Evolutionary conservation across 2,888 invertebrate genomes (phyloP).

Genomic region (Acrocera orbiculus): DNA sequence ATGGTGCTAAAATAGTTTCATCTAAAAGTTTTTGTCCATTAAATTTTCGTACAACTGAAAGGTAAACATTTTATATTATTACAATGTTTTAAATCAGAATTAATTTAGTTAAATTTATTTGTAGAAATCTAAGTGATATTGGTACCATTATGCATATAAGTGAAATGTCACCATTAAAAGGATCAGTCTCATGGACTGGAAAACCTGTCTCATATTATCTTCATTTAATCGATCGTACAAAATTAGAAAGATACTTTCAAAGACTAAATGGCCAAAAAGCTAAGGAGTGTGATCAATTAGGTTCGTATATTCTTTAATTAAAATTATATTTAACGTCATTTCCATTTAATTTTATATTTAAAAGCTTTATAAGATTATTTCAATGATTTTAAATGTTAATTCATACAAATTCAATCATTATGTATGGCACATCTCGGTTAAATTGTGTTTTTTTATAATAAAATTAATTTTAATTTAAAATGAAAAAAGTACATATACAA

Average conservation of each 20-base stretch:
- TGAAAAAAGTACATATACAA: no score
- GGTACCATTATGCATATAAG: slow-evolving; percentile 98
- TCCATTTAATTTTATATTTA: no score
- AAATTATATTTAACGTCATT: no score
- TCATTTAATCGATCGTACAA: slow-evolving; percentile 94
- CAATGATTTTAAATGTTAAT: no score
- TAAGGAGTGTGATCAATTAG: no score
- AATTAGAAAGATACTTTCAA: slow-evolving; percentile 91
- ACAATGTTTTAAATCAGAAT: background rate
- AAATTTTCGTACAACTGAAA: slow-evolving; percentile 93
- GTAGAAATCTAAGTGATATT: slow-evolving; percentile 86
- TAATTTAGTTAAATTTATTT: slow-evolving; percentile 1
- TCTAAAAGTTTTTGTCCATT: slow-evolving; percentile 98
- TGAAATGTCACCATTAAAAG: slow-evolving; percentile 85
- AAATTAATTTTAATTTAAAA: no score
- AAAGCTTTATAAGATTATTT: no score
- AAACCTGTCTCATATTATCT: slow-evolving; percentile 97
- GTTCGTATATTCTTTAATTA: no score
- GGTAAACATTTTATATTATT: slow-evolving; percentile 16
- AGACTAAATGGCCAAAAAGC: slow-evolving; percentile 79
- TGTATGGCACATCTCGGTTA: no score
- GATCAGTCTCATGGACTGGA: slow-evolving; percentile 98
- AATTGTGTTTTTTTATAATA: no score
- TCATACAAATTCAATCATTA: no score
- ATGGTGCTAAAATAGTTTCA: slow-evolving; percentile 91